phyloP scores from a whole-genome alignment of 2,888 invertebrate species.

The Dexiosoma caninum region DNA sequence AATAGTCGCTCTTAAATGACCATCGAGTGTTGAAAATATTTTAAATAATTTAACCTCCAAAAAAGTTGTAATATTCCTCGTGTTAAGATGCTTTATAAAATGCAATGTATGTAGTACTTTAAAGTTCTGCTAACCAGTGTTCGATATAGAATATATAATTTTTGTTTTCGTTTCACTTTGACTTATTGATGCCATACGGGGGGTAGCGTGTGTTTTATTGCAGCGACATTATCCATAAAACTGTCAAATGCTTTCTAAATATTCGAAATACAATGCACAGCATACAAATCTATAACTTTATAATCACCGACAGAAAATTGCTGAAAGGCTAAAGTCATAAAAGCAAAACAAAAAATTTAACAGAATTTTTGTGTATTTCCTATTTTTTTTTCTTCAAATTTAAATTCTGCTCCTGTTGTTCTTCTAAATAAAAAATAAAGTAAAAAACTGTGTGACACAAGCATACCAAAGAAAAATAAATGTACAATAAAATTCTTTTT shows the following conservation, averaged over 20 bases:
- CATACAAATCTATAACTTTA: slow-evolving; percentile 2
- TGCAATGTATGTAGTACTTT: background rate
- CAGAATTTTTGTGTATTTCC: slow-evolving; percentile 8
- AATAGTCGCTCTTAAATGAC: too few species aligned
- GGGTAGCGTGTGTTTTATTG: slow-evolving; percentile 48
- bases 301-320: slow-evolving; percentile 41
- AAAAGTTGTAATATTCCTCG: too few species aligned
- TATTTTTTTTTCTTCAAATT: slow-evolving; percentile 22
- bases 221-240: slow-evolving; percentile 56
- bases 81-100: background rate
- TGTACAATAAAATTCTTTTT: background rate
- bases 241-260: slow-evolving; percentile 46
- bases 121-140: background rate
- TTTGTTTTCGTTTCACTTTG: slow-evolving; percentile 32
- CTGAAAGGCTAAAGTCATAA: slow-evolving; percentile 24
- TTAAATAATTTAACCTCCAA: too few species aligned
- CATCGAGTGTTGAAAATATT: too few species aligned
- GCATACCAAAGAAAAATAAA: background rate
- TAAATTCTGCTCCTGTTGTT: slow-evolving; percentile 44
- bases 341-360: slow-evolving; percentile 20
- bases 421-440: background rate
- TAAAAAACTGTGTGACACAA: slow-evolving; percentile 33
- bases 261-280: slow-evolving; percentile 1
- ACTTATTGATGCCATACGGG: slow-evolving; percentile 44
- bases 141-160: background rate